A percentile compares a stretch with the other conserved stretches of the same genome.
Evolutionary conservation across 2,888 invertebrate genomes (phyloP).

Genomic region (Caenorhabditis sulstoni): DNA sequence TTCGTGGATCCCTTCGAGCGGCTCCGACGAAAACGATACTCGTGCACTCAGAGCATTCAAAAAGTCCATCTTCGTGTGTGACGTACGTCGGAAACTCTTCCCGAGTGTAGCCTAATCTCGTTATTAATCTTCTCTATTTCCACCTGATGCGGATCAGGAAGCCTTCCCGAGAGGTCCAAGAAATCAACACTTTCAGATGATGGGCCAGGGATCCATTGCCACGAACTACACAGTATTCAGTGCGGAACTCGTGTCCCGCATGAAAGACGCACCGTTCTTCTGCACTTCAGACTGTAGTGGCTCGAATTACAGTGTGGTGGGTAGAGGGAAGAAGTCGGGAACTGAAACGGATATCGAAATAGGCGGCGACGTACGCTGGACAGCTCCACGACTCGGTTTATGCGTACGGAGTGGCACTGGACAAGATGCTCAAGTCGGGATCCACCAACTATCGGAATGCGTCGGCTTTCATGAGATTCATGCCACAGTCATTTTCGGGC

Average conservation of each 20-base stretch:
- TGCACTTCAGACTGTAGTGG: slow-evolving; percentile 53
- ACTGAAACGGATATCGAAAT: not conserved
- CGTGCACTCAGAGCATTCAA: slow-evolving; percentile 49
- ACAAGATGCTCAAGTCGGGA: slow-evolving; percentile 56
- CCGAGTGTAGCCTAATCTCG: slow-evolving; percentile 28
- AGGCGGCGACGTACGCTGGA: slow-evolving; percentile 58
- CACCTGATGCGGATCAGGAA: slow-evolving; percentile 38
- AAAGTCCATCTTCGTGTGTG: slow-evolving; percentile 53
- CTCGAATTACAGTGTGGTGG: slow-evolving; percentile 42
- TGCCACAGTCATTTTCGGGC: slow-evolving; percentile 46
- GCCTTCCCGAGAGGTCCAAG: slow-evolving; percentile 10
- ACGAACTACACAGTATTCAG: slow-evolving; percentile 62
- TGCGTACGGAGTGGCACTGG: slow-evolving; percentile 53
- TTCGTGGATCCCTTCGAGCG: slow-evolving; percentile 31
- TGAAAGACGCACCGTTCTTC: slow-evolving; percentile 67
- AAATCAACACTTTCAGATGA: slow-evolving; percentile 40
- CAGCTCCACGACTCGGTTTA: slow-evolving; percentile 63
- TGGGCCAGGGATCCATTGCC: slow-evolving; percentile 49
- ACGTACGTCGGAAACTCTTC: slow-evolving; percentile 31
- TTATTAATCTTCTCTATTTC: not conserved
- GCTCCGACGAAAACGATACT: slow-evolving; percentile 49
- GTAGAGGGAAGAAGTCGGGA: not conserved
- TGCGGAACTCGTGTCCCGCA: slow-evolving; percentile 63
- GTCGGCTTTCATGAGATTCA: slow-evolving; percentile 24
- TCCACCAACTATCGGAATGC: slow-evolving; percentile 45